Percentiles rank a stretch among this genome's conserved stretches.
Evolutionary conservation across 1,140 invertebrate species (phyloP).

Genomic region (Bombus balteatus): DNA sequence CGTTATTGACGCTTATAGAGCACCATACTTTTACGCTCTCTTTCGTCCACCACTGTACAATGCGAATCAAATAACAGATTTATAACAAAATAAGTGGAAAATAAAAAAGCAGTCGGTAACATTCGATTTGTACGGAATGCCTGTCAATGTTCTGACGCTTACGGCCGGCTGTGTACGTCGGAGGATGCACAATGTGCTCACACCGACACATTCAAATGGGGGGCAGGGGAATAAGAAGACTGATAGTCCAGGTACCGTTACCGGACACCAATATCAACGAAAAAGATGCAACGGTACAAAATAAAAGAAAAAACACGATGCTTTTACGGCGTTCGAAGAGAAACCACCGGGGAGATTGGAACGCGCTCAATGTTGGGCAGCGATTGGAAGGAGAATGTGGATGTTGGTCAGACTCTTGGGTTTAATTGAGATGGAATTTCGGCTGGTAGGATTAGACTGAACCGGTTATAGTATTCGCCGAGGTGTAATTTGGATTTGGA

Average conservation of each 20-base stretch:
- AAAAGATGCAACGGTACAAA: slow-evolving; percentile 69
- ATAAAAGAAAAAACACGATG: slow-evolving; percentile 20
- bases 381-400: background rate
- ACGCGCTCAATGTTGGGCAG: too few species aligned
- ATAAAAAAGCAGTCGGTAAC: too few species aligned
- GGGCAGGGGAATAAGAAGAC: slow-evolving; percentile 20
- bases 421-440: background rate
- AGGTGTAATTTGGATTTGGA: too few species aligned
- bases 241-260: slow-evolving; percentile 71
- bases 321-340: slow-evolving; percentile 6
- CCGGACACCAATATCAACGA: slow-evolving; percentile 67
- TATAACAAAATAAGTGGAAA: too few species aligned
- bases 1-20: too few species aligned
- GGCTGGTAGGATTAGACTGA: background rate
- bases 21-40: too few species aligned
- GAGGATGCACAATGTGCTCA: background rate
- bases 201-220: slow-evolving; percentile 5
- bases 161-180: background rate
- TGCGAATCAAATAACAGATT: too few species aligned
- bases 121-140: too few species aligned
- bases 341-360: background rate
- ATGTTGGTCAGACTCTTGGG: background rate
- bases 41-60: too few species aligned
- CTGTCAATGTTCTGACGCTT: too few species aligned
- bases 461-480: background rate